A percentile compares a stretch with the other conserved stretches of the same genome.
Conservation (phyloP, 2,888 invertebrate species). For the Agrotis puta region DNA sequence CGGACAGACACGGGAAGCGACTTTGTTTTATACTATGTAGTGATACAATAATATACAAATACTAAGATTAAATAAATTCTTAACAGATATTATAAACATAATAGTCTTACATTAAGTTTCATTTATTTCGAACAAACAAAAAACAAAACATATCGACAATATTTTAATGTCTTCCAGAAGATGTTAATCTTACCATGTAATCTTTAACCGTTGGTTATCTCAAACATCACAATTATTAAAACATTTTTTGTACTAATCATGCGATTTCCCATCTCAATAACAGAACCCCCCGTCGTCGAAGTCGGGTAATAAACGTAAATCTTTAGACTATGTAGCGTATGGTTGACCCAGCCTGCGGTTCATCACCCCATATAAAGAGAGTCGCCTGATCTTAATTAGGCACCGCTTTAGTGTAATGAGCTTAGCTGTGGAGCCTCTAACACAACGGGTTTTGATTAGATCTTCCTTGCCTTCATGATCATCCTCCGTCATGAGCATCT, state of each 20-base stretch:
- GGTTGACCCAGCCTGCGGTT: slow-evolving; percentile 58
- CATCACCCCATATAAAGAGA: slow-evolving; percentile 77
- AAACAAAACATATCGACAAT: slow-evolving; percentile 50
- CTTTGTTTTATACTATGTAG: no score
- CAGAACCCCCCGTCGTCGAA: slow-evolving; percentile 55
- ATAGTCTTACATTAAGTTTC: slow-evolving; percentile 10
- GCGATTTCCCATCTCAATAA: slow-evolving; percentile 61
- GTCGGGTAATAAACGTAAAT: slow-evolving; percentile 64
- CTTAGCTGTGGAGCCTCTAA: slow-evolving; percentile 61
- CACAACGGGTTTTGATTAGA: slow-evolving; percentile 7
- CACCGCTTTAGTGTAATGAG: slow-evolving; percentile 75
- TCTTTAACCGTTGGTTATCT: slow-evolving; percentile 41
- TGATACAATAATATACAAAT: no score
- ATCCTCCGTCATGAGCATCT: no score
- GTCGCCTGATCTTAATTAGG: slow-evolving; percentile 75
- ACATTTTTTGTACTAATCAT: slow-evolving; percentile 62
- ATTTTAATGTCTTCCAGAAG: slow-evolving; percentile 40
- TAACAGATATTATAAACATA: neutral
- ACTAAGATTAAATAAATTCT: no score
- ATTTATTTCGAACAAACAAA: neutral
- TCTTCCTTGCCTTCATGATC: neutral
- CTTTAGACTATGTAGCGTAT: slow-evolving; percentile 60
- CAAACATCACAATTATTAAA: slow-evolving; percentile 47
- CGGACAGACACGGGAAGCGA: no score
- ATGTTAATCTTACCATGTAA: slow-evolving; percentile 48